Base-by-base conservation (phyloP, 1,140 invertebrate species). In the Listronotus oregonensis region DNA sequence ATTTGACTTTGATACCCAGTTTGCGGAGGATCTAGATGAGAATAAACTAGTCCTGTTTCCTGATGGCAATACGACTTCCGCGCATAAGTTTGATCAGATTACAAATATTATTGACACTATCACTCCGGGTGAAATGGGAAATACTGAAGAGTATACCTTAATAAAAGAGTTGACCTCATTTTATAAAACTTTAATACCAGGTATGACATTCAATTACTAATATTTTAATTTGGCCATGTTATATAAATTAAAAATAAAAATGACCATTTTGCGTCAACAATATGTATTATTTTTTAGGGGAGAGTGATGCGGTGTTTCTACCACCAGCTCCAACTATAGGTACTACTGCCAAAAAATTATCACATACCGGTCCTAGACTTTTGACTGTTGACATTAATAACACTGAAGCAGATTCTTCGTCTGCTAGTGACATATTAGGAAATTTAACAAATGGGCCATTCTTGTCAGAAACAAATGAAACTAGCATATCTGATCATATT, bases 401-500 rank as follows among this genome's bases (percentile, higher is more conserved):
- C 14, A 71, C 64, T 6, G 74, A 75, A 58, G 58, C 69, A 0
- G 74, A 77, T 46, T 67, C 71, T 46, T 18, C 71, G 40, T 69
- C 68, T 15, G 64, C 68, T 56, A 71, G 56, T 27, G 52, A 67
- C 18, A 56, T 61, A 3, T 17, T 56, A n/a, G 39, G 39, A 10
- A 66, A 47, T n/a, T 66, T 75, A 37, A 64, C 68, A 44, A 73
- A 73, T 44, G 71, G 72, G 1, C 69, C 71, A 34, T 59, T 75
- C 31, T 66, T 57, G 17, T 61, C 47, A 40, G 44, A 58, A 18
- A 34, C 60, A 14, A 65, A 42, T 17, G 69, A 75, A 27, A 69
- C 73, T 46, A 78, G 70, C 52, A 79, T 79, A 55, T 78, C 76
- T 1, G 77, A 79, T 66, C 77, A 78, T 56, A 79, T 79, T 32